A percentile compares a stretch with the other conserved stretches of the same genome.
Evolutionary conservation across 2,888 invertebrate genomes (phyloP).

Genomic region (Eupithecia subfuscata): DNA sequence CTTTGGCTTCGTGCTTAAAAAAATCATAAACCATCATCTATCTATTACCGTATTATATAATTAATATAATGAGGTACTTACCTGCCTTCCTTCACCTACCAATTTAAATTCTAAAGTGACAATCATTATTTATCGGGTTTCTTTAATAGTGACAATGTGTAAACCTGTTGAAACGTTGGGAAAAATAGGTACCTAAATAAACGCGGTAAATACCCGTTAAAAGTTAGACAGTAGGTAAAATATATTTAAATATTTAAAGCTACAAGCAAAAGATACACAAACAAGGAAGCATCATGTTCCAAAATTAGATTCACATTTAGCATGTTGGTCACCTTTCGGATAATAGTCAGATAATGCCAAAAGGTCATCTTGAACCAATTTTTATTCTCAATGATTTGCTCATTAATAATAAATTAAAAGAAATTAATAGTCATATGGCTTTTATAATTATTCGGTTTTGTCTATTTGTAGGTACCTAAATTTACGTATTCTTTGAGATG

Average conservation of each 20-base stretch:
- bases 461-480: too few species aligned
- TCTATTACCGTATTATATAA: neutral
- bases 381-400: neutral
- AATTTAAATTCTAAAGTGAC: neutral
- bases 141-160: too few species aligned
- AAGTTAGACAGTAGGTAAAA: neutral
- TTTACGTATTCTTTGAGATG: too few species aligned
- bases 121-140: too few species aligned
- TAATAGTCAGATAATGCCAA: constrained; percentile 16
- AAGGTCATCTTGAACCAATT: constrained; percentile 24
- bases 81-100: neutral
- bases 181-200: too few species aligned
- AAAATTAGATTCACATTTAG: constrained; percentile 13
- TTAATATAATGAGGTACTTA: neutral
- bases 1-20: neutral
- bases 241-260: neutral
- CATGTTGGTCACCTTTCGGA: constrained; percentile 13
- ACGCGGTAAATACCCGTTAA: too few species aligned
- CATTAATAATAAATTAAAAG: too few species aligned
- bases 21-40: neutral
- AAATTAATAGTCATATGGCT: too few species aligned
- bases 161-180: too few species aligned
- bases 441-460: too few species aligned
- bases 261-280: neutral
- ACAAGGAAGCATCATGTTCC: constrained; percentile 10